Conservation (phyloP, 2,888 invertebrate genomes). For the Caenorhabditis macrosperma region DNA sequence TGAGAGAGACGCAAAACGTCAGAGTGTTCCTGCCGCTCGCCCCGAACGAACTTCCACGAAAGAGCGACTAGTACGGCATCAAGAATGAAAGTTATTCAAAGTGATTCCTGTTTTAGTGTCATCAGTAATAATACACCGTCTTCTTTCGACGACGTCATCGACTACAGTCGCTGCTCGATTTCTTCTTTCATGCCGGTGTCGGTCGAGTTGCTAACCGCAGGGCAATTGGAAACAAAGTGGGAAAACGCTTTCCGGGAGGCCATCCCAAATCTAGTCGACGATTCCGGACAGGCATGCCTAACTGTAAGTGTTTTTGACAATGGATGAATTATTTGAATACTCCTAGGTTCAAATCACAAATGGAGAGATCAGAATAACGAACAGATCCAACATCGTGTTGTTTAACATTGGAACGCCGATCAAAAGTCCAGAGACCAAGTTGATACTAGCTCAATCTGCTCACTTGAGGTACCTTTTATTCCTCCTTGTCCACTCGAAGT, state of each 20-base stretch:
- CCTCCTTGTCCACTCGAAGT: too few species aligned
- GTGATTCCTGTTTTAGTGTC: too few species aligned
- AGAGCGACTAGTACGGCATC: not conserved
- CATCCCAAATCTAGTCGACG: slow-evolving; percentile 29
- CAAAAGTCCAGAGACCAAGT: not conserved
- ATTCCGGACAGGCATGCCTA: slow-evolving; percentile 48
- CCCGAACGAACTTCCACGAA: slow-evolving; percentile 2
- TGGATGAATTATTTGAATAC: not conserved
- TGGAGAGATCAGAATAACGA: not conserved
- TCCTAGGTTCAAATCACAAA: slow-evolving; percentile 23
- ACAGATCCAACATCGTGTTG: not conserved
- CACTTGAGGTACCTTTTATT: not conserved
- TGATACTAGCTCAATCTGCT: slow-evolving; percentile 10
- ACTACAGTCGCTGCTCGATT: slow-evolving; percentile 64
- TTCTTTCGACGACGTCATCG: slow-evolving; percentile 38
- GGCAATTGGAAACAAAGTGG: slow-evolving; percentile 36
- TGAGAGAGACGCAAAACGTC: slow-evolving; percentile 71
- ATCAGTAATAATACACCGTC: too few species aligned
- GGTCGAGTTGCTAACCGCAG: slow-evolving; percentile 21
- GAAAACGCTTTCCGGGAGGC: slow-evolving; percentile 3
- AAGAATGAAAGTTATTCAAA: too few species aligned
- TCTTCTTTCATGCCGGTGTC: slow-evolving; percentile 63
- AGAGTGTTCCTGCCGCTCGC: slow-evolving; percentile 70
- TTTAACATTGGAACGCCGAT: slow-evolving; percentile 35
- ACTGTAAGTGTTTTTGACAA: slow-evolving; percentile 19